Evolutionary conservation across 2,888 invertebrate genomes (phyloP), one percentile per base, ranked within the genome.

Genomic region (Pyrrhosoma nymphula): DNA sequence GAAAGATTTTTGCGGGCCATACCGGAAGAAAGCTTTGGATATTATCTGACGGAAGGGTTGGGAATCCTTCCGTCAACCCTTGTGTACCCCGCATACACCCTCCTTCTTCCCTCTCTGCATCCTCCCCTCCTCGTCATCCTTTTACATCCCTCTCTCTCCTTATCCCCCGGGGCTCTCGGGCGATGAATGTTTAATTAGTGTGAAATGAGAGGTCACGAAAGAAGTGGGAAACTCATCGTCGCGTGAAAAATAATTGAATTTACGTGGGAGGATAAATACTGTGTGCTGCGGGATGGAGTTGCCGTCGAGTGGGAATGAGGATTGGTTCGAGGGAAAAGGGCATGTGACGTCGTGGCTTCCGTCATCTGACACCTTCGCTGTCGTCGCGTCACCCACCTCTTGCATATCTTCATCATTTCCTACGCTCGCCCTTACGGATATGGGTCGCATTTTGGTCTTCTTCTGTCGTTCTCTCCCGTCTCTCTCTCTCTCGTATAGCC

Each of bases 121-220:
- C 75, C 35, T 30, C 63, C 47, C 47, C 3, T 30, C 75, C 39
- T n/a, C n/a, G n/a, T 30, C 56, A 60, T 90, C 60, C 56, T 63
- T 35, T 23, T 39, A 18, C 69, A n/a, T n/a, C 63, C 20, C 60
- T 35, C n/a, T n/a, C 20, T 63, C 63, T 20, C n/a, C n/a, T n/a
- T n/a, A 60, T 14, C 69, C 26, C 91, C 60, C 63, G 35, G 56
- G 0, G 60, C 63, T 63, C 60, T 35, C 60, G 35, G 91, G 39
- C 69, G 93, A 69, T 93, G 93, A 93, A 93, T 93, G 93, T 93
- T 93, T 93, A 93, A 93, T 93, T 93, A 93, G 93, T 93, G 93
- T 93, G 93, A 69, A 69, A 93, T 69, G 93, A 93, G 93, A 93
- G 93, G 69, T 93, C 47, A 69, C 93, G 93, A 93, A 69, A 93